These are phyloP conservation scores for Labroides dimidiatus DNA, from an alignment of 2,797 vertebrate genomes.

Conservation along the genomic window DNA sequence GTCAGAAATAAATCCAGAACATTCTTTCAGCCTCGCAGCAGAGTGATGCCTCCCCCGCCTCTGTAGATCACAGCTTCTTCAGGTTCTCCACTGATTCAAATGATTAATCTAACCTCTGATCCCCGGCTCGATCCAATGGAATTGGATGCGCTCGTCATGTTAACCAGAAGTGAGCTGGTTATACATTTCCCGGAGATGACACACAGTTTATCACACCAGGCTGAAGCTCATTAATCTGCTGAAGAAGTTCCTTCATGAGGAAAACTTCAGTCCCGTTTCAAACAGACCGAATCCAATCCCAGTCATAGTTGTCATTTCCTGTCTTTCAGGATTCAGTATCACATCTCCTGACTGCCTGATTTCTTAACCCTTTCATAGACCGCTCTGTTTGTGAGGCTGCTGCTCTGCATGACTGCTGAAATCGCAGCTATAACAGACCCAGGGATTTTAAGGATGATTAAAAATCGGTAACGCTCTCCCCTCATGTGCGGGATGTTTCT, in stretches of 20 bases:
- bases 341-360: no score
- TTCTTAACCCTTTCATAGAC: conserved; percentile 22
- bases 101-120: conserved; percentile 29
- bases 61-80: conserved; percentile 30
- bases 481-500: no score
- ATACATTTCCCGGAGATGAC: conserved; percentile 16
- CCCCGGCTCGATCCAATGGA: conserved; percentile 10
- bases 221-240: background rate
- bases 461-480: no score
- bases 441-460: no score
- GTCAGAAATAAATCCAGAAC: background rate
- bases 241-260: background rate
- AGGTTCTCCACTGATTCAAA: background rate
- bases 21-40: conserved; percentile 12
- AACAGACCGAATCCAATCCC: conserved; percentile 16
- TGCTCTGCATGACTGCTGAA: background rate
- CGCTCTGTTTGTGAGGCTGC: background rate
- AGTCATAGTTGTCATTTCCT: conserved; percentile 31
- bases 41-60: conserved; percentile 19
- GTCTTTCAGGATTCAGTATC: conserved; percentile 10
- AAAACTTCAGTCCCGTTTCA: background rate
- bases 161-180: conserved; percentile 11
- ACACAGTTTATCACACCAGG: background rate
- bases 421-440: background rate
- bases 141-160: conserved; percentile 28